Percentiles rank a stretch among this genome's conserved stretches.
Evolutionary conservation across 1,140 invertebrate genomes (phyloP).

Genomic region (Polyergus mexicanus): DNA sequence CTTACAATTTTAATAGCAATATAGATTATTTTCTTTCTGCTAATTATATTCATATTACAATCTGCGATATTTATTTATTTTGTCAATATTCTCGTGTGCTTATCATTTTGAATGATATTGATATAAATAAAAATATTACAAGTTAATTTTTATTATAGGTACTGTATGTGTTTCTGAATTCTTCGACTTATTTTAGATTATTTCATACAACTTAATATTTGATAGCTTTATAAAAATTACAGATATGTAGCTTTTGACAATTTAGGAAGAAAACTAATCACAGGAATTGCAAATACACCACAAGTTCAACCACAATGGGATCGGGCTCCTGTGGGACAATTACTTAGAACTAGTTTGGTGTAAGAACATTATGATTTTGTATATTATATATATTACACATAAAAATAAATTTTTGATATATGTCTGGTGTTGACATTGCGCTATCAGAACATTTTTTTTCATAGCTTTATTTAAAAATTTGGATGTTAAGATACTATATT

Average conservation of each 20-base stretch:
- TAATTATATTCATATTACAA: too few species aligned
- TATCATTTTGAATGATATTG: too few species aligned
- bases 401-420: slow-evolving; percentile 22
- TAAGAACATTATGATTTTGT: slow-evolving; percentile 24
- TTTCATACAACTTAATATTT: not conserved
- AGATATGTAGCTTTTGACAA: slow-evolving; percentile 95
- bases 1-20: too few species aligned
- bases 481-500: not conserved
- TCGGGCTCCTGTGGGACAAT: slow-evolving; percentile 81
- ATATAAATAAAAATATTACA: too few species aligned
- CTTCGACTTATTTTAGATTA: too few species aligned
- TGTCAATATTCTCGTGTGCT: too few species aligned
- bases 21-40: too few species aligned
- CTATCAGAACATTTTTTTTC: not conserved
- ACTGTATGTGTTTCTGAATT: not conserved
- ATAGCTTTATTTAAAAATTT: slow-evolving; percentile 17
- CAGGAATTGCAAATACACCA: slow-evolving; percentile 92
- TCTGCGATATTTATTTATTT: too few species aligned
- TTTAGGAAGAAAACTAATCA: slow-evolving; percentile 93
- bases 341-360: slow-evolving; percentile 72
- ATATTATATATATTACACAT: not conserved
- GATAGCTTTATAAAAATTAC: slow-evolving; percentile 73
- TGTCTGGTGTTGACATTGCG: not conserved
- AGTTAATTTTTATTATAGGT: not conserved
- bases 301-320: slow-evolving; percentile 87